phyloP scores from a whole-genome alignment of 2,888 invertebrate genomes.

The Conistra vaccinii region DNA sequence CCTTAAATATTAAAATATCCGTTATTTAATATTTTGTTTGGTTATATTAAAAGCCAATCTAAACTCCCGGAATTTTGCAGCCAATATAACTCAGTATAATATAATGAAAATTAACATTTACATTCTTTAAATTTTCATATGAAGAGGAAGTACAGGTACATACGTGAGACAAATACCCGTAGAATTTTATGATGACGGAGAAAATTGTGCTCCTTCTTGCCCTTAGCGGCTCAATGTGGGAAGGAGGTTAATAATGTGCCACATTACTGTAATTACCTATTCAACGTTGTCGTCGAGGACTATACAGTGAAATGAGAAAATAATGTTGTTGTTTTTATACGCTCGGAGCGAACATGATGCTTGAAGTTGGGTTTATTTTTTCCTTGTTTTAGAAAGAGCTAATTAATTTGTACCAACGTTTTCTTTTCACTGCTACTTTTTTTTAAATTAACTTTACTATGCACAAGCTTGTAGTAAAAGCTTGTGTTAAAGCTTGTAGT shows the following conservation, averaged over 20 bases:
- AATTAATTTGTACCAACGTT: background rate
- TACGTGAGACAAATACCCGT: conserved; percentile 59
- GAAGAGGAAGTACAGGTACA: background rate
- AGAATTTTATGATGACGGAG: conserved; percentile 69
- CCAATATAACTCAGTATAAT: background rate
- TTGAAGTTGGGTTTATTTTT: background rate
- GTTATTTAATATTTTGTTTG: background rate
- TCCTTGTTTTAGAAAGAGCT: background rate
- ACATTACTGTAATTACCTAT: conserved; percentile 73
- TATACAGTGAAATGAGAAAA: conserved; percentile 68
- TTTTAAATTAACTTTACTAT: background rate
- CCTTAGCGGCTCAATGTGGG: conserved; percentile 21
- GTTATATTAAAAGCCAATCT: background rate
- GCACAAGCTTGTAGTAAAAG: too few species aligned
- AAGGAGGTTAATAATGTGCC: conserved; percentile 70
- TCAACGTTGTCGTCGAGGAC: conserved; percentile 68
- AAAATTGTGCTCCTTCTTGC: conserved; percentile 12
- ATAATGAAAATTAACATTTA: background rate
- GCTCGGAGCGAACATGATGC: background rate
- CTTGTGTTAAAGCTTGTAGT: background rate
- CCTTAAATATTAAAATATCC: background rate
- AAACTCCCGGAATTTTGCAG: background rate
- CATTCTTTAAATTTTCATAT: too few species aligned
- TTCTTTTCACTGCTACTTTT: background rate
- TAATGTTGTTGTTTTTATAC: conserved; percentile 55